These are phyloP conservation scores for Mizuhopecten yessoensis DNA, from an alignment of 1,140 invertebrate genomes.

Conservation along the genomic window DNA sequence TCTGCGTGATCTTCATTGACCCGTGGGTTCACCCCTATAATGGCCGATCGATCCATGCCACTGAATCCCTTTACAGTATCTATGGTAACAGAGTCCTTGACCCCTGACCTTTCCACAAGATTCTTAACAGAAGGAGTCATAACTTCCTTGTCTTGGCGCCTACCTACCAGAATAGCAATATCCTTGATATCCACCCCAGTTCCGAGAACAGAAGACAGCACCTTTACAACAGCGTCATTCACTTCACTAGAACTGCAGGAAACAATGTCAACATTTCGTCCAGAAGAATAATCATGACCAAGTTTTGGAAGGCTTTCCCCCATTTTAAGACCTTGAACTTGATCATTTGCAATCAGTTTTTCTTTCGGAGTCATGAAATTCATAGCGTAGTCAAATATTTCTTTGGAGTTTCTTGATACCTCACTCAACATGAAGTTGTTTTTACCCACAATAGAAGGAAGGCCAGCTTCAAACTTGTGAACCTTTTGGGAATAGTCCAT, in stretches of 20 bases:
- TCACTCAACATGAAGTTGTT: constrained; percentile 80
- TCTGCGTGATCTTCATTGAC: constrained; percentile 75
- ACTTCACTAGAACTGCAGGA: constrained; percentile 69
- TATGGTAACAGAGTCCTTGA: constrained; percentile 52
- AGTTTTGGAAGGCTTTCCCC: constrained; percentile 66
- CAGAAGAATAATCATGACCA: constrained; percentile 72
- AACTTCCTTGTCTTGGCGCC: constrained; percentile 56
- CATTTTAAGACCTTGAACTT: constrained; percentile 44
- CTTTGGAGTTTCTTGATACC: constrained; percentile 74
- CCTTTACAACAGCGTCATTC: constrained; percentile 63
- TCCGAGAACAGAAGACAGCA: constrained; percentile 64
- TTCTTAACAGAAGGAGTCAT: constrained; percentile 48
- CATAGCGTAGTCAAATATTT: constrained; percentile 77
- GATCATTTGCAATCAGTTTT: constrained; percentile 32
- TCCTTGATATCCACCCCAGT: constrained; percentile 70
- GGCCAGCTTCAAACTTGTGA: constrained; percentile 77
- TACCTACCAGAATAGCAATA: constrained; percentile 75
- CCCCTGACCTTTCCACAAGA: constrained; percentile 48
- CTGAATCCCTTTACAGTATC: constrained; percentile 77
- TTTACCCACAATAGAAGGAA: constrained; percentile 76
- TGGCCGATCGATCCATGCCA: constrained; percentile 72
- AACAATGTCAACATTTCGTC: constrained; percentile 72
- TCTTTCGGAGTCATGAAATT: constrained; percentile 71
- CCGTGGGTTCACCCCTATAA: constrained; percentile 76
- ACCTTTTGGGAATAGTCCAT: constrained; percentile 80